These are phyloP conservation scores for Bufo bufo DNA, from an alignment of 2,113 vertebrate genomes.

Conservation along the genomic window DNA sequence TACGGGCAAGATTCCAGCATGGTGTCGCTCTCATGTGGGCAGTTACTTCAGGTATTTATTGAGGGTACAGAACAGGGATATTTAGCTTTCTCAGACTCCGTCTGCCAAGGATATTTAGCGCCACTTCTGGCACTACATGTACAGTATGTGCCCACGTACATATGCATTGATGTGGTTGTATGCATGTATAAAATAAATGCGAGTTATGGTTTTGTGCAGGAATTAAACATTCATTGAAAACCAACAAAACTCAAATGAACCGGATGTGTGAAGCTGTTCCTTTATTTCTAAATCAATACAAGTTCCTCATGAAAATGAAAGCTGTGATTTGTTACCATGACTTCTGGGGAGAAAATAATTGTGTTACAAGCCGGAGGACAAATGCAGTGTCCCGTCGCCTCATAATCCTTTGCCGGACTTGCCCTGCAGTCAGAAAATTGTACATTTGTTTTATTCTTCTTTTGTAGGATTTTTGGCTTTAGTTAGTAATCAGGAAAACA, in stretches of 20 bases:
- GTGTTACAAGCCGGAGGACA: constrained; percentile 9
- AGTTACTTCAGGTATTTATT: too few species aligned
- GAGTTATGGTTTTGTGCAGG: background rate
- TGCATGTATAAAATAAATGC: background rate
- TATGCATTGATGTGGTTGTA: too few species aligned
- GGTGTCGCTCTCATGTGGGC: too few species aligned
- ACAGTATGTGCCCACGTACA: too few species aligned
- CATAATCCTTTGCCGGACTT: background rate
- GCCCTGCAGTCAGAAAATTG: background rate
- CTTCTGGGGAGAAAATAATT: background rate
- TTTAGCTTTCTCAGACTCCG: too few species aligned
- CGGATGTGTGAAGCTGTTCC: background rate
- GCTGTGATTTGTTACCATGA: background rate
- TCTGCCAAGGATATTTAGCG: too few species aligned
- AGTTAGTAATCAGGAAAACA: background rate
- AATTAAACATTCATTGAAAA: background rate
- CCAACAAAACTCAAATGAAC: background rate
- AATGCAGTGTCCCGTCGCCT: background rate
- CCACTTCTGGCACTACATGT: too few species aligned
- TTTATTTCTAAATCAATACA: constrained; percentile 33
- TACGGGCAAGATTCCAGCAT: too few species aligned
- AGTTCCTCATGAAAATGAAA: constrained; percentile 29
- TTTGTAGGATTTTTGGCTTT: constrained; percentile 21
- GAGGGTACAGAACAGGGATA: too few species aligned
- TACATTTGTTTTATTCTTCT: background rate